Evolutionary conservation across 1,140 invertebrate genomes (phyloP).

Genomic region (Drosophila ohnishii): DNA sequence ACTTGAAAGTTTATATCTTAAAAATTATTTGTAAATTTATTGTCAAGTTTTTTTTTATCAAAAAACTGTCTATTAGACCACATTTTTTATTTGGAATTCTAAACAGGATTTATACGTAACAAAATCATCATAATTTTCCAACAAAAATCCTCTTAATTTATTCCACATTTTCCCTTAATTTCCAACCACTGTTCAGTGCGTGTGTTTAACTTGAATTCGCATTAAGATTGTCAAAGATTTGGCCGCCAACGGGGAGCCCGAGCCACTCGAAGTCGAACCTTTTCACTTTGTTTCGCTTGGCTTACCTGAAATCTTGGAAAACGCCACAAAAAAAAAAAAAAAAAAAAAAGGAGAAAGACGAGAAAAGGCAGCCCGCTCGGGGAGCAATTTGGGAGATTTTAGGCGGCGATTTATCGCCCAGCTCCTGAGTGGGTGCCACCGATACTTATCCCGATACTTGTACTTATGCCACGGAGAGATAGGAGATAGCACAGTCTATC

Average conservation of each 20-base stretch:
- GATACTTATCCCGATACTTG: constrained; percentile 51
- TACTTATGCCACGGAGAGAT: constrained; percentile 45
- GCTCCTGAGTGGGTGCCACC: constrained; percentile 65
- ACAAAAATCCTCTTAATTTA: neutral
- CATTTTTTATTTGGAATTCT: neutral
- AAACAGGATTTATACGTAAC: no score
- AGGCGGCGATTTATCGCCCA: constrained; percentile 65
- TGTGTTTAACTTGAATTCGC: constrained; percentile 55
- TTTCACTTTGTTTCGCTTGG: constrained; percentile 48
- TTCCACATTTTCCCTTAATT: no score
- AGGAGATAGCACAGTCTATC: constrained; percentile 32
- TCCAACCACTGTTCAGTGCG: constrained; percentile 18
- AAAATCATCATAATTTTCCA: neutral
- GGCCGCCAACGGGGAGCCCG: constrained; percentile 47
- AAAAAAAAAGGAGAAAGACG: neutral
- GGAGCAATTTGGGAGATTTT: constrained; percentile 77
- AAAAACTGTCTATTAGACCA: no score
- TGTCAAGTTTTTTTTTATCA: neutral
- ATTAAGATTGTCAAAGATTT: constrained; percentile 80
- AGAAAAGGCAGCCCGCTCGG: constrained; percentile 46
- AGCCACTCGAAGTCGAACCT: constrained; percentile 39
- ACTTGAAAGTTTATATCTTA: no score
- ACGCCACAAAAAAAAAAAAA: neutral
- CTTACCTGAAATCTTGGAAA: constrained; percentile 31
- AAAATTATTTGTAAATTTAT: neutral